A percentile compares a stretch with the other conserved stretches of the same genome.
Evolutionary conservation across 2,888 invertebrate species (phyloP).

Genomic region (Melanostoma mellinum): DNA sequence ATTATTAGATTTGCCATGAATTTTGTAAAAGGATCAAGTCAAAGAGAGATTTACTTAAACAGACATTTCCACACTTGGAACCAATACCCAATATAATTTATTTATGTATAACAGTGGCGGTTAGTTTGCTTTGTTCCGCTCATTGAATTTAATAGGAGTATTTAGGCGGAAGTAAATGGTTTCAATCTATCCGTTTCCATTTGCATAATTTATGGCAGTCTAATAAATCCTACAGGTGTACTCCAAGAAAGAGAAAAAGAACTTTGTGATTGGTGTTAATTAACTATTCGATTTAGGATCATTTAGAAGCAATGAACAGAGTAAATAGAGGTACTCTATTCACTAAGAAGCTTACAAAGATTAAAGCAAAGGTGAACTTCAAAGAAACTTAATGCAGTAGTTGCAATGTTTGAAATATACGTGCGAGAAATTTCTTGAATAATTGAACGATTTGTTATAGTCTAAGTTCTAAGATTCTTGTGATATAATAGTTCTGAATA

Average conservation of each 20-base stretch:
- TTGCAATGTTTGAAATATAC: too few species aligned
- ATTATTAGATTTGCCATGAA: too few species aligned
- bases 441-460: too few species aligned
- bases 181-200: constrained; percentile 42
- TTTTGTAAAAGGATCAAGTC: too few species aligned
- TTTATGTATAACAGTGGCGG: background rate
- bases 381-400: constrained; percentile 11
- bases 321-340: constrained; percentile 41
- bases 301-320: constrained; percentile 35
- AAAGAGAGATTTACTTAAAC: too few species aligned
- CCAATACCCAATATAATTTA: too few species aligned
- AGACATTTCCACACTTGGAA: too few species aligned
- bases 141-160: constrained; percentile 55
- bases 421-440: too few species aligned
- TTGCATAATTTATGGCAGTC: constrained; percentile 58
- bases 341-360: constrained; percentile 42
- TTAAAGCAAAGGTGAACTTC: constrained; percentile 49
- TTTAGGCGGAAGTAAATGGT: constrained; percentile 50
- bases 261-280: constrained; percentile 40
- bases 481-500: too few species aligned
- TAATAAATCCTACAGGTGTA: too few species aligned
- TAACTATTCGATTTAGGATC: constrained; percentile 41
- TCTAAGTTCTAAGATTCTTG: too few species aligned
- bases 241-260: too few species aligned
- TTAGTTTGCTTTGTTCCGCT: constrained; percentile 11